Evolutionary conservation across 2,797 vertebrate genomes (phyloP), one percentile per base, ranked within the genome.

Genomic region (Knipowitschia caucasica): DNA sequence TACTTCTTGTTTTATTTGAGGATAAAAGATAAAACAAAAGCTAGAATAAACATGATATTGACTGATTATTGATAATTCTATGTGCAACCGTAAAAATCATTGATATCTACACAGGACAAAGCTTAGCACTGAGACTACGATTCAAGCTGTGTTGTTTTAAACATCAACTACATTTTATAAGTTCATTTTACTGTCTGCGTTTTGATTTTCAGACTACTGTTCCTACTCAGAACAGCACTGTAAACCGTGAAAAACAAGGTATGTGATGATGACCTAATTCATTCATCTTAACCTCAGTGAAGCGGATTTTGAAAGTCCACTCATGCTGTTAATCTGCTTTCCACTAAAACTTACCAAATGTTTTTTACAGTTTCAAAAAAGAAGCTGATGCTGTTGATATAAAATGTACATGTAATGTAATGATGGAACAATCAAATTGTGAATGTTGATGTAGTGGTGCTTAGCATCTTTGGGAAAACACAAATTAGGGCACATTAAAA

Each of bases 391-490:
- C 71, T 64, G 55, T 58, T 81, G 27, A 49, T 43, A 45, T 42
- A 61, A 79, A 7, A 53, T 67, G 69, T 67, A 67, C 21, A 59
- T 56, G 64, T 61, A 17, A 59, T 39, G 71, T 62, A 61, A 61
- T 61, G 71, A 77, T 50, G 30, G 83, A 84, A 89, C 87, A 89
- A 89, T 89, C 87, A 86, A 63, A 80, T 75, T 72, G 44, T 64
- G 66, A 72, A 54, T 62, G 67, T 70, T 67, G 65, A 20, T 59
- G 55, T 80, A 56, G 72, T 70, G 62, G 64, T 77, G 72, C 79
- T 55, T 80, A 60, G 80, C 67, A 60, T 38, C 51, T 77, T 82
- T 71, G 72, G 68, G 57, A 74, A 62, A 70, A 75, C 49, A 35
- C 47, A 57, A n/a, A 47, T 46, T 44, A 50, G 53, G 73, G 45